phyloP scores from a whole-genome alignment of 2,797 vertebrate genomes.

The Cetoscarus ocellatus region DNA sequence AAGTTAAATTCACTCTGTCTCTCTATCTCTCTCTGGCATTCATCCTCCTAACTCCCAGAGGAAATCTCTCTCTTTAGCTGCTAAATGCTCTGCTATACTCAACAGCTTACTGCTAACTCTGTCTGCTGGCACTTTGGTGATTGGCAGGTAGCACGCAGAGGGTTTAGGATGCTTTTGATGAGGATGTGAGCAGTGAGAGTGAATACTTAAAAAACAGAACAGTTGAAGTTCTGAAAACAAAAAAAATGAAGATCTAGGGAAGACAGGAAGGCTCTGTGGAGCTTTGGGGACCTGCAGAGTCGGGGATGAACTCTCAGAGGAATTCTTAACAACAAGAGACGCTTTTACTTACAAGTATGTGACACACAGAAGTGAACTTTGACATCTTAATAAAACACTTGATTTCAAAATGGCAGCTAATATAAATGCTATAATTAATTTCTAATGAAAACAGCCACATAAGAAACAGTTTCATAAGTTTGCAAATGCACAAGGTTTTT shows the following conservation, averaged over 20 bases:
- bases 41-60: not conserved
- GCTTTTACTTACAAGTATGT: not conserved
- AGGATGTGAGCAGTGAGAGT: not conserved
- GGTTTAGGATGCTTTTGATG: not conserved
- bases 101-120: not conserved
- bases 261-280: not conserved
- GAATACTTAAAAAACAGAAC: not conserved
- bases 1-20: not conserved
- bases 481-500: too few species aligned
- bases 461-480: too few species aligned
- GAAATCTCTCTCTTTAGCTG: not conserved
- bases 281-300: not conserved
- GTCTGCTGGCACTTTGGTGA: not conserved
- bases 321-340: not conserved
- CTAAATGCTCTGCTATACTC: not conserved
- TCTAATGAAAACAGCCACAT: too few species aligned
- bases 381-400: not conserved
- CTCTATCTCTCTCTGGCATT: not conserved
- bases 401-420: not conserved
- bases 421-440: too few species aligned
- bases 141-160: not conserved
- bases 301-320: not conserved
- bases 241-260: not conserved
- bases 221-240: not conserved
- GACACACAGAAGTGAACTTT: not conserved